Evolutionary conservation across 1,140 invertebrate species (phyloP), one percentile per base, ranked within the genome.

Genomic region (Monochamus saltuarius): DNA sequence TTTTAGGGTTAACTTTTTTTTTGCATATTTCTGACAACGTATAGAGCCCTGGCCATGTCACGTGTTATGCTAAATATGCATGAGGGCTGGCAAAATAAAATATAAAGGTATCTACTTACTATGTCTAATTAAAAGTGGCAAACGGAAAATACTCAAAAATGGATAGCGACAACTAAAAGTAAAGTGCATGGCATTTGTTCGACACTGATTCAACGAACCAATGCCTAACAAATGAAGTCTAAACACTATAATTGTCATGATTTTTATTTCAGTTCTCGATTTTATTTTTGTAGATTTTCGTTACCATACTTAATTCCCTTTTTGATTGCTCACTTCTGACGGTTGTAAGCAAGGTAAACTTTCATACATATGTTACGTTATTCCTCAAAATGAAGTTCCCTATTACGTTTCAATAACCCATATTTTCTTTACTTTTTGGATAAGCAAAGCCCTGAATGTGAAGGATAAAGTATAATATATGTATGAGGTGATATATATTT

Each of bases 191-290:
- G 52, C 60, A 46, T 62, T 67, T 67, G 65, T 54, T 61, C 55
- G 61, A 66, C 43, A 54, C 51, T 62, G 51, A 59, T 55, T 56
- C 13, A 29, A 11, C 19, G 35, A 62, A 50, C 49, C 52, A 66
- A 46, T 67, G 47, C 66, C 63, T 43, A 64, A 65, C 67, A 64
- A 64, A 68, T 60, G 47, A 65, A 68, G 73, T 75, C 75, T 70
- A 54, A 65, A 76, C 75, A 76, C 75, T 72, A 75, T 75, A 76
- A 76, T 72, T 76, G 75, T 76, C 75, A 71, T 76, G 75, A 76
- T 75, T 66, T 74, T 74, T 72, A 70, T 70, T 68, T 56, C 35
- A 52, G 38, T 40, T 39, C 50, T 62, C 38, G 17, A 43, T 56
- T 56, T 19, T 36, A 40, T 56, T 56, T 36, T 29, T 29, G 22